Percentiles rank a stretch among this genome's conserved stretches.
These are phyloP conservation scores for Vidua chalybeata DNA, from an alignment of 2,113 vertebrate genomes.

Conservation along the genomic window DNA sequence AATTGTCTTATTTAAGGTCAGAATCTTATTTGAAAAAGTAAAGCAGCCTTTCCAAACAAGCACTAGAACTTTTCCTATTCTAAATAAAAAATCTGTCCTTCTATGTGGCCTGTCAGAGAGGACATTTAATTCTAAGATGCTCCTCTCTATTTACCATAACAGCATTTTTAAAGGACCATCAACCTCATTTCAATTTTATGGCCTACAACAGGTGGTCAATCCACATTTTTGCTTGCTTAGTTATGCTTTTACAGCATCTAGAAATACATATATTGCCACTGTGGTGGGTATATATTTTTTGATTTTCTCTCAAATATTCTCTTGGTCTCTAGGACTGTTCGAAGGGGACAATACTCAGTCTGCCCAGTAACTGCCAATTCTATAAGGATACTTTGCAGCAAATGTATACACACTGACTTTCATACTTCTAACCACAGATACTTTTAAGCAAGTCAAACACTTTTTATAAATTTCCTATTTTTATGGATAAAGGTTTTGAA, in stretches of 20 bases:
- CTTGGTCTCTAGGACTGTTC: not conserved
- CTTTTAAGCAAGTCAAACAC: not conserved
- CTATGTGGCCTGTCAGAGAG: not conserved
- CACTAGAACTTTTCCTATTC: not conserved
- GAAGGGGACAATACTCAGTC: not conserved
- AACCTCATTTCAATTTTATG: not conserved
- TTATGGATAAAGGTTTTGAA: not conserved
- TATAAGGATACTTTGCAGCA: not conserved
- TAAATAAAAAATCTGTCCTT: not conserved
- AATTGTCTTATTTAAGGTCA: not conserved
- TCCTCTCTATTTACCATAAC: not conserved
- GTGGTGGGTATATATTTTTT: not conserved
- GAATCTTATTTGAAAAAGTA: not conserved
- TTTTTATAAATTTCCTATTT: not conserved
- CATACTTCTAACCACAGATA: not conserved
- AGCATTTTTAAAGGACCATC: not conserved
- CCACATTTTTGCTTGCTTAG: not conserved
- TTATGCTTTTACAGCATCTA: not conserved
- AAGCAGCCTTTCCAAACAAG: not conserved
- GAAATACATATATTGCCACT: not conserved
- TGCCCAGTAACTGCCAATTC: not conserved
- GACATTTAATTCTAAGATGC: not conserved
- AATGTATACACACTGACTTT: not conserved
- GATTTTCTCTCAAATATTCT: not conserved
- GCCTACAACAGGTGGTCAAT: not conserved